Evolutionary conservation across 2,888 invertebrate species (phyloP).

Genomic region (Cephus sareptanus): DNA sequence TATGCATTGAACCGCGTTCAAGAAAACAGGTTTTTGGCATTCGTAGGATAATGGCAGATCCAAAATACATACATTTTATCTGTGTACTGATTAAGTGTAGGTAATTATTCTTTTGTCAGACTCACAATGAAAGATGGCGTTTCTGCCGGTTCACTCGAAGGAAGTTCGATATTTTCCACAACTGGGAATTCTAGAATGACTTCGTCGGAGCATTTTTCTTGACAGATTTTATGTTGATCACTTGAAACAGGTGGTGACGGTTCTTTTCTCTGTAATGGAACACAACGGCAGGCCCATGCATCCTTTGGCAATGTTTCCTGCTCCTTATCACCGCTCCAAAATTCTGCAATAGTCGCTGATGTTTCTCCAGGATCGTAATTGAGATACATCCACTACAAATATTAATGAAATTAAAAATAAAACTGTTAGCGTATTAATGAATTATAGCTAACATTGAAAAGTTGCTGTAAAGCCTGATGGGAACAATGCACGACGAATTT

Average conservation of each 20-base stretch:
- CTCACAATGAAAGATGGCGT: neutral
- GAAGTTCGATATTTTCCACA: neutral
- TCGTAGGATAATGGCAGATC: no score
- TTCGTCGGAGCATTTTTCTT: neutral
- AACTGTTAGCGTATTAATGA: neutral
- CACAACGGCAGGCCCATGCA: neutral
- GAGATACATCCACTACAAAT: slow-evolving; percentile 11
- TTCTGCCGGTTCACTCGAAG: neutral
- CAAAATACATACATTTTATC: no score
- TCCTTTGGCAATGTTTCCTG: neutral
- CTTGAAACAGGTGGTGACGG: neutral
- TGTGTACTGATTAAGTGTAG: neutral
- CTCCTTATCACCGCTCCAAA: neutral
- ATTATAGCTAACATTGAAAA: neutral
- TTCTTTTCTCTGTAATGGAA: neutral
- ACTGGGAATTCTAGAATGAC: neutral
- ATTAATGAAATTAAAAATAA: neutral
- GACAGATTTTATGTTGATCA: neutral
- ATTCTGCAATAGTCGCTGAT: slow-evolving; percentile 7
- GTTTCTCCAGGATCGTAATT: slow-evolving; percentile 17
- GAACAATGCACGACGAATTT: neutral
- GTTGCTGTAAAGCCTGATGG: neutral
- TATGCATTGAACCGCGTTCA: no score
- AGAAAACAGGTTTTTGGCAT: no score
- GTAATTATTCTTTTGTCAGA: neutral